Conservation (phyloP, 2,888 invertebrate genomes). For the Mesorhabditis spiculigera region DNA sequence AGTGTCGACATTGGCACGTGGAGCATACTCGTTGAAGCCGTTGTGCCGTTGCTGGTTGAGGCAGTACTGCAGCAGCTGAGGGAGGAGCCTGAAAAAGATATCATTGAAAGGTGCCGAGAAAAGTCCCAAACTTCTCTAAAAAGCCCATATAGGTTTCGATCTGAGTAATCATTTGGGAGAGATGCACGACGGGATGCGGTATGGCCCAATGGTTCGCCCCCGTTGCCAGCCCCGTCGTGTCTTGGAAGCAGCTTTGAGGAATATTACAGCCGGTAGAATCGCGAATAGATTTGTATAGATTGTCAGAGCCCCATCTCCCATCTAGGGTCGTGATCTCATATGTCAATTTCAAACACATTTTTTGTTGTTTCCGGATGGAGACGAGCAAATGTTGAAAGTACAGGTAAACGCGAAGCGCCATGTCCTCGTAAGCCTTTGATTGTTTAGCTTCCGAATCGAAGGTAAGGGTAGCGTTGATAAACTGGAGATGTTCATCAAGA, state of each 20-base stretch:
- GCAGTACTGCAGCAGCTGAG: too few relatives aligned
- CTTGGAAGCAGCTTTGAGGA: slow-evolving; percentile 20
- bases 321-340: slow-evolving; percentile 22
- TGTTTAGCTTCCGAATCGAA: too few relatives aligned
- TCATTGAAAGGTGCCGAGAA: too few relatives aligned
- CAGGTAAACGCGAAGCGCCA: slow-evolving; percentile 24
- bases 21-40: too few relatives aligned
- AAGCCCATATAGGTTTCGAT: slow-evolving; percentile 26
- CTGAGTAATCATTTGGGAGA: slow-evolving; percentile 20
- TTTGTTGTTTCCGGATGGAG: slow-evolving; percentile 21
- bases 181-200: slow-evolving; percentile 33
- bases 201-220: slow-evolving; percentile 29
- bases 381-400: slow-evolving; percentile 30
- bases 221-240: slow-evolving; percentile 8
- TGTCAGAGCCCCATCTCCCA: slow-evolving; percentile 27
- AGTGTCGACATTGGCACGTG: too few relatives aligned
- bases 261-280: slow-evolving; percentile 7
- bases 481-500: too few relatives aligned
- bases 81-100: too few relatives aligned
- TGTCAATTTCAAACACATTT: slow-evolving; percentile 23
- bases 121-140: slow-evolving; percentile 17
- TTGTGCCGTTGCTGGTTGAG: too few relatives aligned
- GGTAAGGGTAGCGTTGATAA: too few relatives aligned
- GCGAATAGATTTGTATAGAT: background rate
- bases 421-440: slow-evolving; percentile 14